These are phyloP conservation scores for Polydrusus tereticollis DNA, from an alignment of 2,888 invertebrate species.

Conservation along the genomic window DNA sequence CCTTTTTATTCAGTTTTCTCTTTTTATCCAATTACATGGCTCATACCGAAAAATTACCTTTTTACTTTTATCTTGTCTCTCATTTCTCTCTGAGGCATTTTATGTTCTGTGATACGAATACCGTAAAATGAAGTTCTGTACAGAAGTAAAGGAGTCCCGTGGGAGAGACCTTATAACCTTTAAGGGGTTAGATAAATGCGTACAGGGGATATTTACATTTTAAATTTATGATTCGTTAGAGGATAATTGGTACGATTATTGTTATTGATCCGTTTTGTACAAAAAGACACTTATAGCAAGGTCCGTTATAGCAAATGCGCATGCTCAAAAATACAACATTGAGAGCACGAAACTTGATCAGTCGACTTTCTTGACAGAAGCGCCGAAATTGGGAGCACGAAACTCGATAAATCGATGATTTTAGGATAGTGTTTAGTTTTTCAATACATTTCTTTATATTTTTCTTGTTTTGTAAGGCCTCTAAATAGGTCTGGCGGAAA, in stretches of 20 bases:
- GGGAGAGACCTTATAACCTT: constrained; percentile 36
- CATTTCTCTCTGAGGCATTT: constrained; percentile 39
- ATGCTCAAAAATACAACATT: too few relatives aligned
- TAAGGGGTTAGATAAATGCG: constrained; percentile 26
- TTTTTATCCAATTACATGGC: constrained; percentile 27
- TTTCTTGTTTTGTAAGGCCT: too few relatives aligned
- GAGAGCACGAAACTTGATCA: too few relatives aligned
- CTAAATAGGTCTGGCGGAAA: too few relatives aligned
- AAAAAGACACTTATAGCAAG: too few relatives aligned
- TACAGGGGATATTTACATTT: constrained; percentile 16
- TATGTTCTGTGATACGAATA: constrained; percentile 33
- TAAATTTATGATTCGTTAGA: background rate
- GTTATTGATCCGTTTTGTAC: too few relatives aligned
- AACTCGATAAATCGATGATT: too few relatives aligned
- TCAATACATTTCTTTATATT: too few relatives aligned
- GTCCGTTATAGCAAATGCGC: too few relatives aligned
- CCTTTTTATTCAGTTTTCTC: constrained; percentile 15
- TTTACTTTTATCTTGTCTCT: constrained; percentile 41
- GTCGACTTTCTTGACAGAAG: too few relatives aligned
- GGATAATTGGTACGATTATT: background rate
- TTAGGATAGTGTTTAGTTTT: too few relatives aligned
- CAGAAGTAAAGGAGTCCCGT: constrained; percentile 37
- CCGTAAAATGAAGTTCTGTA: constrained; percentile 41
- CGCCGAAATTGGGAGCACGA: too few relatives aligned
- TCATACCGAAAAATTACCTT: constrained; percentile 34